Base-by-base conservation (phyloP, 1,140 invertebrate species). In the Drosophila kurseongensis region DNA sequence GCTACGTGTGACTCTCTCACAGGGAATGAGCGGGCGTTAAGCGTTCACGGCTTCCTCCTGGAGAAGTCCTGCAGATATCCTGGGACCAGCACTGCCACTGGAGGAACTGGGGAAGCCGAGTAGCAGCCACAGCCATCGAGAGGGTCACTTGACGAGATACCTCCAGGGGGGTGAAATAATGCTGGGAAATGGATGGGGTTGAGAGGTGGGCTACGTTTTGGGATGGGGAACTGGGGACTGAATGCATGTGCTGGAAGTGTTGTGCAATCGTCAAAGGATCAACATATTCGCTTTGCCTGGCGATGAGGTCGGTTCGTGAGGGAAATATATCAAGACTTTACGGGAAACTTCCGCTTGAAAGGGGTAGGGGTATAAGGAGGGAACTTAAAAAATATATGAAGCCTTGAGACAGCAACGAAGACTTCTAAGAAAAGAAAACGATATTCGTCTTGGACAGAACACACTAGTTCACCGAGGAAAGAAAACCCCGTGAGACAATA, bases 201-300 rank as follows among this genome's bases (percentile, higher is more conserved):
- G 13, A 38, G 36, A 35, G 48, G 48, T 35, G 27, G 27, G 27
- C 27, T 14, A 23, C 9, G 8, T 48, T 14, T 18, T 47, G 42
- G 27, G 55, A 14, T 47, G 47, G 47, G 61, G 42, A 32, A 48
- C 10, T 67, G 66, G 62, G 68, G 78, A 69, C 58, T 58, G 78
- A 81, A 69, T 83, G 83, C 73, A 82, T 73, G 65, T 29, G 36
- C 48, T 68, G 74, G 56, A 76, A 71, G 68, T 76, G 62, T 77
- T 69, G 74, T 77, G 75, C 83, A 89, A 88, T 88, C 84, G 84
- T 83, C 83, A 86, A 88, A 86, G 83, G 83, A 86, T 86, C 83
- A 88, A 88, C 78, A 80, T 66, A 75, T 83, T 67, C 55, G 79
- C 23, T 40, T 13, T 47, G 36, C 27, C 38, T 36, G 63, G 65